Percentiles rank a stretch among this genome's conserved stretches.
phyloP scores from a whole-genome alignment of 2,888 invertebrate genomes.

The Cheilosia impressa region DNA sequence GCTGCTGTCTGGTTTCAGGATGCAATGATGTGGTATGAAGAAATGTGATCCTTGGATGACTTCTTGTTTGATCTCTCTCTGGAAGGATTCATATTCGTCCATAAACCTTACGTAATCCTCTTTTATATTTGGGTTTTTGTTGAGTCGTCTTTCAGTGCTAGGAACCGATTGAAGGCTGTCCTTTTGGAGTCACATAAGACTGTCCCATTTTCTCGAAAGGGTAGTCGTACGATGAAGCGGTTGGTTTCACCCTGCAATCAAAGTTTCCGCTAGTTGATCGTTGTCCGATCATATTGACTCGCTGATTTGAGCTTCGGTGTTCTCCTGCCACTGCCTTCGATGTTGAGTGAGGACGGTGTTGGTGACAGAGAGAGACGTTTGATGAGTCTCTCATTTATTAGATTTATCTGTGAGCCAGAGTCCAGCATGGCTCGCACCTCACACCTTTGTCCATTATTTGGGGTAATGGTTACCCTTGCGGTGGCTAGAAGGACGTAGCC shows the following conservation, averaged over 20 bases:
- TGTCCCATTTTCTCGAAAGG: background rate
- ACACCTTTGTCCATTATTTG: too few species aligned
- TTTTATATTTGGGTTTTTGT: background rate
- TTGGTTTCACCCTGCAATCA: background rate
- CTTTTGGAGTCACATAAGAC: background rate
- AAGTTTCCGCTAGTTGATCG: background rate
- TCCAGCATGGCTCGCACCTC: too few species aligned
- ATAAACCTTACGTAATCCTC: background rate
- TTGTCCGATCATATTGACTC: background rate
- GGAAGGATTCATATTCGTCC: too few species aligned
- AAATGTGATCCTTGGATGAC: too few species aligned
- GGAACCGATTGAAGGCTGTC: background rate
- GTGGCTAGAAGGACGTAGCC: too few species aligned
- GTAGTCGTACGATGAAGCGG: background rate
- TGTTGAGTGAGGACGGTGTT: conserved; percentile 1
- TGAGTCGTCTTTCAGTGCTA: background rate
- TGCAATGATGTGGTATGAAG: too few species aligned
- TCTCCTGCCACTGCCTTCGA: conserved; percentile 6
- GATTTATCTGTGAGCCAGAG: conserved; percentile 2
- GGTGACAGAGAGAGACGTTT: background rate
- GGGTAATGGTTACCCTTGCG: too few species aligned
- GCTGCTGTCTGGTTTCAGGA: too few species aligned
- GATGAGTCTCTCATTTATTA: background rate
- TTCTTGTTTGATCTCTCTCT: too few species aligned
- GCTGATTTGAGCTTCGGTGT: background rate